Percentiles rank a stretch among this genome's conserved stretches.
phyloP scores from a whole-genome alignment of 1,140 invertebrate species.

The Reticulitermes speratus region DNA sequence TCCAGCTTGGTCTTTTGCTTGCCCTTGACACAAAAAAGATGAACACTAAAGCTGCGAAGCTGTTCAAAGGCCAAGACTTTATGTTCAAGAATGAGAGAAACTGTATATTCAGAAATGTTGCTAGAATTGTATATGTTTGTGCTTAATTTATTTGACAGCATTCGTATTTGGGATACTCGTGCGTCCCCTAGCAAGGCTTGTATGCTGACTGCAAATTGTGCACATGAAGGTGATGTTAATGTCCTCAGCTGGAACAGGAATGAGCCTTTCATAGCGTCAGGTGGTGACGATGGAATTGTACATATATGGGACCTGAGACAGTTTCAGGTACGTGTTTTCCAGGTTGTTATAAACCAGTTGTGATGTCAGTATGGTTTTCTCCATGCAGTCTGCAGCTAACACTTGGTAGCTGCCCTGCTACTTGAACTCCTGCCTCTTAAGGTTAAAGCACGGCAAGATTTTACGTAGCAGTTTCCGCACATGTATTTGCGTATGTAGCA shows the following conservation, averaged over 20 bases:
- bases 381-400: no score
- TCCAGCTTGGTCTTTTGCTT: no score
- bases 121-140: slow-evolving; percentile 12
- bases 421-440: no score
- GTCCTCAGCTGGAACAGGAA: slow-evolving; percentile 95
- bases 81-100: background rate
- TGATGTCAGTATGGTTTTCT: no score
- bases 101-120: background rate
- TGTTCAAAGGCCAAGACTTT: background rate
- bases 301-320: slow-evolving; percentile 95
- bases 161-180: slow-evolving; percentile 89
- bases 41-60: no score
- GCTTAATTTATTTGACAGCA: slow-evolving; percentile 49
- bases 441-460: no score
- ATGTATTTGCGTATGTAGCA: no score
- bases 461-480: no score
- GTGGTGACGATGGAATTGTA: slow-evolving; percentile 93
- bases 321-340: slow-evolving; percentile 60
- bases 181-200: slow-evolving; percentile 82
- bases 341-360: no score
- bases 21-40: no score
- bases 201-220: slow-evolving; percentile 84
- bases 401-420: no score
- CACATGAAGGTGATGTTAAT: slow-evolving; percentile 93
- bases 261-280: slow-evolving; percentile 88